Base-by-base conservation (phyloP, 2,113 vertebrate genomes). In the Trinectes maculatus region DNA sequence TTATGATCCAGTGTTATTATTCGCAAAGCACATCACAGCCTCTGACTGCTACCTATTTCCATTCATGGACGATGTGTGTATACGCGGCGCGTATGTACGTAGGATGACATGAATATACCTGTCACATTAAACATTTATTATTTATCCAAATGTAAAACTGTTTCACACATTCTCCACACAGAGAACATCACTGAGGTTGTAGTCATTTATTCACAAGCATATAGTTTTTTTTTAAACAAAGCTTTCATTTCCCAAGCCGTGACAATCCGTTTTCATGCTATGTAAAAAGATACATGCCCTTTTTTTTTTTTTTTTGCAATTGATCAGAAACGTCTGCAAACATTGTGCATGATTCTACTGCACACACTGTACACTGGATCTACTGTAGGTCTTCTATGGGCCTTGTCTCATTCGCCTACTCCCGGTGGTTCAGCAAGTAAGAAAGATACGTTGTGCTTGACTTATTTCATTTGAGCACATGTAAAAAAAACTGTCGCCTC, bases 61-160 rank as follows among this genome's bases (percentile, higher is more conserved):
- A 80, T 71, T 47, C 28, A 55, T 59, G 55, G 61, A n/a, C 10
- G 24, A 2, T 44, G 28, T 16, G 19, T 61, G 28, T 52, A 18
- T 55, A 46, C 42, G 55, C 58, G 46, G 48, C 34, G 48, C 9
- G 24, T n/a, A n/a, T n/a, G 36, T 6, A 8, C 8, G 11, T 19
- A 48, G 13, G 39, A 15, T 34, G 8, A 34, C 31, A 29, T 36
- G 15, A n/a, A n/a, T 18, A 54, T 36, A 15, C 6, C 3, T 52
- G 48, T 73, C 29, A 67, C 54, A 62, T 51, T n/a, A 15, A 36
- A 40, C 16, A 19, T 78, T 69, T 57, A 73, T 59, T 63, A 42
- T n/a, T n/a, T 53, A 15, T 37, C 36, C 19, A 42, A 39, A 53
- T 60, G n/a, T 18, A 22, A 51, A 62, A 55, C 26, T 25, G 24